phyloP scores from a whole-genome alignment of 2,797 vertebrate genomes.

The Pagetopsis macropterus region DNA sequence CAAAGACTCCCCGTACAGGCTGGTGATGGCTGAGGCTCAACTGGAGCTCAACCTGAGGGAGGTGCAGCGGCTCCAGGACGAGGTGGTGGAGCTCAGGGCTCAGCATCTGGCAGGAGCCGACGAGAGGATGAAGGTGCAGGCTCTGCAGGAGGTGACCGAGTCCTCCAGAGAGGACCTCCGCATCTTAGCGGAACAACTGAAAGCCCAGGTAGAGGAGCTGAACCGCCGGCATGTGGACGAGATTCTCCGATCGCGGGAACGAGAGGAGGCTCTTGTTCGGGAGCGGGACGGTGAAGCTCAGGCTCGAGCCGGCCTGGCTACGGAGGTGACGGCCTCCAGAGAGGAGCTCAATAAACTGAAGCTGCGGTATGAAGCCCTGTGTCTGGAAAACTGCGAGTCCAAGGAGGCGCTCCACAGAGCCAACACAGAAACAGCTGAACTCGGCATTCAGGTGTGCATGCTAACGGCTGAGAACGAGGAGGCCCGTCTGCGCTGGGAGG shows the following conservation, averaged over 20 bases:
- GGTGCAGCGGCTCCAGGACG: slow-evolving; percentile 80
- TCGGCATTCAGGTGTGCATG: slow-evolving; percentile 89
- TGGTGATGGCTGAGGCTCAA: slow-evolving; percentile 86
- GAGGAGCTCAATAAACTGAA: slow-evolving; percentile 84
- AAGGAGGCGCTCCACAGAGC: slow-evolving; percentile 88
- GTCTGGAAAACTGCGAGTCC: slow-evolving; percentile 85
- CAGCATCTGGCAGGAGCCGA: slow-evolving; percentile 81
- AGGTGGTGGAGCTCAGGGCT: slow-evolving; percentile 84
- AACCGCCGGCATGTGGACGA: slow-evolving; percentile 89
- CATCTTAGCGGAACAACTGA: slow-evolving; percentile 81
- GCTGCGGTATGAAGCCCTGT: slow-evolving; percentile 74
- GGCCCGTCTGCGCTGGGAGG: slow-evolving; percentile 80
- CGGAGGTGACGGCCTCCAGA: slow-evolving; percentile 73
- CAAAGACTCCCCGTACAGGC: slow-evolving; percentile 76
- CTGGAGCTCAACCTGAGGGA: slow-evolving; percentile 84
- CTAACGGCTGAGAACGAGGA: slow-evolving; percentile 87
- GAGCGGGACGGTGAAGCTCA: slow-evolving; percentile 76
- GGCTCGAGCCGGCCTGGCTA: slow-evolving; percentile 76
- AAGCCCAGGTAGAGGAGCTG: slow-evolving; percentile 87
- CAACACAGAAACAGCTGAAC: slow-evolving; percentile 91
- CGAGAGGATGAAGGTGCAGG: slow-evolving; percentile 84
- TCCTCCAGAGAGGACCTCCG: slow-evolving; percentile 84
- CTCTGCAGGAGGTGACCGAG: slow-evolving; percentile 82
- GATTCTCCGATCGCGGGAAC: slow-evolving; percentile 84
- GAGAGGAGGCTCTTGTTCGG: slow-evolving; percentile 78